Evolutionary conservation across 2,797 vertebrate species (phyloP).

Genomic region (Chaetophractus vellerosus): DNA sequence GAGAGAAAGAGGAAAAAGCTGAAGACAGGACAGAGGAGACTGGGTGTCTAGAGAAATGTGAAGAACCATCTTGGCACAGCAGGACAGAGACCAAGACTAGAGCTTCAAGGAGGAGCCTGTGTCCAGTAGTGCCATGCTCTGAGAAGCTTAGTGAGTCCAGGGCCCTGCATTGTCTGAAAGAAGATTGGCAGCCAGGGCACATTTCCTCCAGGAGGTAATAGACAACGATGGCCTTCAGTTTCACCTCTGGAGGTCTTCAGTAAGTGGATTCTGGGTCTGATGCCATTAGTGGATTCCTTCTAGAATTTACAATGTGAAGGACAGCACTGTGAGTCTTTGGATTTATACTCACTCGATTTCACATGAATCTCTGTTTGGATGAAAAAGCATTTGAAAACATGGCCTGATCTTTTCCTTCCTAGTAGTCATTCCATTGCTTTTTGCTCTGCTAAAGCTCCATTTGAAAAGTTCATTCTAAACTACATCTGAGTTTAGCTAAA

Average conservation of each 20-base stretch:
- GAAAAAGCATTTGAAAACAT: not conserved
- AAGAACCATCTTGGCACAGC: not conserved
- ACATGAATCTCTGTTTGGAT: not conserved
- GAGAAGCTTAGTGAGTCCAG: not conserved
- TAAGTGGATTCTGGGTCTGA: too few species aligned
- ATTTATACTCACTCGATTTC: not conserved
- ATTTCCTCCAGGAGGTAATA: not conserved
- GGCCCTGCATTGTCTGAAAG: rapidly evolving
- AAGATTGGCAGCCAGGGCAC: not conserved
- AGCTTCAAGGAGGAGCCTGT: not conserved
- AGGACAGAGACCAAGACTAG: not conserved
- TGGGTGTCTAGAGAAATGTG: not conserved
- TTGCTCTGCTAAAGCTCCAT: not conserved
- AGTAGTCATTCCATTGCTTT: not conserved
- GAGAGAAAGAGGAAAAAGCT: not conserved
- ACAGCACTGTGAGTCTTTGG: not conserved
- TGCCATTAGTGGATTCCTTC: not conserved
- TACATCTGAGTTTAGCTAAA: conserved; percentile 4
- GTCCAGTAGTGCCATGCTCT: not conserved
- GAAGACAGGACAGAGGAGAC: not conserved
- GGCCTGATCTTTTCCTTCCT: not conserved
- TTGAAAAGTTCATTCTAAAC: not conserved
- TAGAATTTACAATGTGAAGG: not conserved
- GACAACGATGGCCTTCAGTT: not conserved
- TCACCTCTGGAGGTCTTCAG: too few species aligned